Percentiles rank a stretch among this genome's conserved stretches.
phyloP scores from a whole-genome alignment of 2,888 invertebrate genomes.

The Orthosia gothica region DNA sequence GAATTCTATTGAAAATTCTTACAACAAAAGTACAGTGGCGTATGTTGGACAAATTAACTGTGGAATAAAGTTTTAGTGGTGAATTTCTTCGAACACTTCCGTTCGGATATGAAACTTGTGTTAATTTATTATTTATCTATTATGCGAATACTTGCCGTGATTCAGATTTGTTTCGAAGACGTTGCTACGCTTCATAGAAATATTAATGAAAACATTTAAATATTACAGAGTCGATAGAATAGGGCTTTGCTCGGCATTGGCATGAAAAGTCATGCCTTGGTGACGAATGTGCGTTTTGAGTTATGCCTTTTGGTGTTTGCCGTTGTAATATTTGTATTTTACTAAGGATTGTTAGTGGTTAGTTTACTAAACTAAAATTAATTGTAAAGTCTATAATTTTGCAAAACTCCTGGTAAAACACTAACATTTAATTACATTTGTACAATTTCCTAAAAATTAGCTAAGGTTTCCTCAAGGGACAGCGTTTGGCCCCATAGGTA shows the following conservation, averaged over 20 bases:
- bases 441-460: conserved; percentile 5
- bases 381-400: background rate
- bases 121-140: conserved; percentile 31
- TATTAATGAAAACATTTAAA: conserved; percentile 57
- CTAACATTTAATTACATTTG: background rate
- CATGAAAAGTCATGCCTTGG: conserved; percentile 45
- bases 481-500: background rate
- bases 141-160: conserved; percentile 41
- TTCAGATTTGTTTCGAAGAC: conserved; percentile 36
- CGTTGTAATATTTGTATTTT: conserved; percentile 25
- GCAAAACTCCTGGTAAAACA: background rate
- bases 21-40: conserved; percentile 5
- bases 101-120: conserved; percentile 34
- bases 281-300: conserved; percentile 47
- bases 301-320: conserved; percentile 31
- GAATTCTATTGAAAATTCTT: conserved; percentile 46
- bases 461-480: background rate
- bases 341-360: conserved; percentile 14
- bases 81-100: conserved; percentile 48
- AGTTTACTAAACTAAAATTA: background rate
- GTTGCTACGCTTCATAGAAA: conserved; percentile 34
- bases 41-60: conserved; percentile 37
- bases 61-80: conserved; percentile 28
- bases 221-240: conserved; percentile 31
- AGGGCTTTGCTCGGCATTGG: conserved; percentile 33